These are phyloP conservation scores for Hybognathus amarus DNA, from an alignment of 2,797 vertebrate species.

Conservation along the genomic window DNA sequence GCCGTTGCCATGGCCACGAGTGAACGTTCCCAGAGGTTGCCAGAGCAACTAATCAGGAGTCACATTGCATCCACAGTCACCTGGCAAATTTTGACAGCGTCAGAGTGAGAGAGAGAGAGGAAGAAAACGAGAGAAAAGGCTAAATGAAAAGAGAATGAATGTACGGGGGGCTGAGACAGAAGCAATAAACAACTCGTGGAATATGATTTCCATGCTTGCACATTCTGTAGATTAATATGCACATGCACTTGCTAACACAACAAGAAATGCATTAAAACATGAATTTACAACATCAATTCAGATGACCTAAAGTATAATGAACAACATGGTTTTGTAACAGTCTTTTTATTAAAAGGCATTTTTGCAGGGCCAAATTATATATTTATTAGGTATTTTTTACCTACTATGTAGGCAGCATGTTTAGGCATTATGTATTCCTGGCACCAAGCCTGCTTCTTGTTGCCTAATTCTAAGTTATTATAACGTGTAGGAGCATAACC, in stretches of 20 bases:
- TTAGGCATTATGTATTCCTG: not conserved
- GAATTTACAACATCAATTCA: not conserved
- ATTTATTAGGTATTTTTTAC: not conserved
- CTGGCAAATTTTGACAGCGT: slow-evolving; percentile 61
- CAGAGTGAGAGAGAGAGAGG: slow-evolving; percentile 12
- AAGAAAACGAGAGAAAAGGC: slow-evolving; percentile 20
- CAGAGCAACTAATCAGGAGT: slow-evolving; percentile 81
- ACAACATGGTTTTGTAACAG: not conserved
- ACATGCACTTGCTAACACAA: not conserved
- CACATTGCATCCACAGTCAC: slow-evolving; percentile 70
- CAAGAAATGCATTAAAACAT: slow-evolving; percentile 3
- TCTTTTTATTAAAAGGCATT: not conserved
- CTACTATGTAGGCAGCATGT: not conserved
- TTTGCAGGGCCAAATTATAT: not conserved
- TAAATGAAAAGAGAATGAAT: slow-evolving; percentile 35
- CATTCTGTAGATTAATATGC: not conserved
- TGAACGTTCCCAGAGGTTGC: slow-evolving; percentile 77
- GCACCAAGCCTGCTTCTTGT: not conserved
- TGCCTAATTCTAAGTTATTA: not conserved
- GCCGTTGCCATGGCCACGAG: slow-evolving; percentile 78
- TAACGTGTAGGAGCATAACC: not conserved
- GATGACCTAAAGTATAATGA: not conserved
- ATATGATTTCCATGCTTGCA: slow-evolving; percentile 22
- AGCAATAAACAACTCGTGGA: slow-evolving; percentile 22
- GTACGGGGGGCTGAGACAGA: slow-evolving; percentile 14